Percentiles rank a stretch among this genome's conserved stretches.
Evolutionary conservation across 2,113 vertebrate species (phyloP).

Genomic region (Noturus placidus): DNA sequence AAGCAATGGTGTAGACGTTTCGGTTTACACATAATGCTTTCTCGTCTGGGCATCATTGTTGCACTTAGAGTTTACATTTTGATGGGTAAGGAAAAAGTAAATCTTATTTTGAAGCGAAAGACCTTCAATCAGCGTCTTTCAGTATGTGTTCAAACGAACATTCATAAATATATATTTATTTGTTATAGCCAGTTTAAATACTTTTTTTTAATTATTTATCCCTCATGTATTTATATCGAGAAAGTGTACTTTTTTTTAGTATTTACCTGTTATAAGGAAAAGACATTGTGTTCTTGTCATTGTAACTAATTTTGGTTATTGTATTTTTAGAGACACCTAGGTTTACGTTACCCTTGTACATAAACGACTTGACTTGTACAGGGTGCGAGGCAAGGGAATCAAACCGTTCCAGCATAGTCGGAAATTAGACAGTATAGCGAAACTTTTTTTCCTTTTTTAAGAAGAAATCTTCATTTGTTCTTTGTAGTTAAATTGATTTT

Average conservation of each 20-base stretch:
- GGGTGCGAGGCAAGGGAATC: slow-evolving; percentile 84
- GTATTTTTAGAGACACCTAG: slow-evolving; percentile 94
- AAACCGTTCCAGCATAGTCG: slow-evolving; percentile 84
- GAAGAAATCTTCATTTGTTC: slow-evolving; percentile 84
- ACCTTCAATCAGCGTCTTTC: slow-evolving; percentile 82
- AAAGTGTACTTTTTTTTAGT: slow-evolving; percentile 95
- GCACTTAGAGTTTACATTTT: slow-evolving; percentile 99
- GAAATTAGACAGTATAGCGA: slow-evolving; percentile 88
- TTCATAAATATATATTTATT: slow-evolving; percentile 99
- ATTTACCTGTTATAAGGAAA: slow-evolving; percentile 90
- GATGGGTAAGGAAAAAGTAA: slow-evolving; percentile 84
- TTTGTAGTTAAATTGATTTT: slow-evolving; percentile 90
- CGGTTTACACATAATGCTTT: slow-evolving; percentile 70
- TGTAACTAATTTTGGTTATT: slow-evolving; percentile 95
- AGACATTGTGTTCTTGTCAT: slow-evolving; percentile 91
- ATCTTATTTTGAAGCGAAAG: slow-evolving; percentile 86
- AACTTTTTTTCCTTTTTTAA: slow-evolving; percentile 63
- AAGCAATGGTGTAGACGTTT: slow-evolving; percentile 73
- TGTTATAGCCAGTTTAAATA: slow-evolving; percentile 96
- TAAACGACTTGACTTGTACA: slow-evolving; percentile 91
- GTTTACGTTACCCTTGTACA: slow-evolving; percentile 93
- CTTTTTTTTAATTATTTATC: slow-evolving; percentile 97
- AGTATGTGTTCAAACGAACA: slow-evolving; percentile 96
- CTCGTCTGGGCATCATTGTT: slow-evolving; percentile 89
- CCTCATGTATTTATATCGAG: slow-evolving; percentile 96